Base-by-base conservation (phyloP, 2,888 invertebrate species). In the Brachyptera putata region DNA sequence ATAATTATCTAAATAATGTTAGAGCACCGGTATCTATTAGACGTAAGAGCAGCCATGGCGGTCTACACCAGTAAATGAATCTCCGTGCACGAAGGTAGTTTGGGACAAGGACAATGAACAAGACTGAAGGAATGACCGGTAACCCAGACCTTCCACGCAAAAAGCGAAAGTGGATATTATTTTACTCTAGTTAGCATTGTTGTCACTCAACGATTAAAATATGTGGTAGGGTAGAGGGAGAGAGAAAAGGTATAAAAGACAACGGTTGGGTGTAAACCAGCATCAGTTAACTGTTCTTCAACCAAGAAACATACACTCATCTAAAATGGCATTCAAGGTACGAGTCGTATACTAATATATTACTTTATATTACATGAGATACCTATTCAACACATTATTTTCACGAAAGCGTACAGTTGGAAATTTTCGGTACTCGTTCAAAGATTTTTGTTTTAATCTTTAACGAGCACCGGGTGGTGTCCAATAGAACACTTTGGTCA, bases 311-410 rank as follows among this genome's bases (percentile, higher is more conserved):
- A 57, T 24, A 9, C 36, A 36, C 36, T 24, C 22, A 34, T 39
- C 56, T 36, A 41, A 41, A 57, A 57, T 57, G 57, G 57, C 57
- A 41, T 57, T 57, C 57, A 57, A 57, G 57, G 57, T 57, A 57
- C 4, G 39, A 7, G 30, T 11, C 7, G 5, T 11, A 11, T n/a
- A n/a, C n/a, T n/a, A 30, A 30, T 7, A 30, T 30, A 11, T 30
- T 30, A 7, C 5, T 11, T 5, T 7, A 30, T 30, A 30, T 7
- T 7, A 30, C 30, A 30, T 30, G 5, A 7, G 30, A 30, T 5
- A 30, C 5, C 30, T 30, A 7, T 7, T 11, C 30, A 30, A 30
- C 30, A 30, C 30, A 7, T 11, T 30, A 30, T 30, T 30, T 11
- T 30, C 11, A 7, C n/a, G n/a, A n/a, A n/a, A n/a, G n/a, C n/a